These are phyloP conservation scores for Parasteatoda tepidariorum DNA, from an alignment of 1,140 invertebrate species.

Conservation along the genomic window DNA sequence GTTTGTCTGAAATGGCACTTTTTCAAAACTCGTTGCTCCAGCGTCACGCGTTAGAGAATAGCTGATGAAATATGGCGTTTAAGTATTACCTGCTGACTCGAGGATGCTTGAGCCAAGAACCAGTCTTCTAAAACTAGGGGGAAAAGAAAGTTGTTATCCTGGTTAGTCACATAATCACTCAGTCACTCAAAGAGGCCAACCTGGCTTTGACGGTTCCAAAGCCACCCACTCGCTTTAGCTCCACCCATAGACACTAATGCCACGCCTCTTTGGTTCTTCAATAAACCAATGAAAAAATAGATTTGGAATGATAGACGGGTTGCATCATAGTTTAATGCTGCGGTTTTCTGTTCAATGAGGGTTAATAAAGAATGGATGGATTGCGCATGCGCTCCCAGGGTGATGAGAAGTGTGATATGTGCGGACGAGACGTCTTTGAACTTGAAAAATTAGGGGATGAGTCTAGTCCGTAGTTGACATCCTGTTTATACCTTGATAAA, in stretches of 20 bases:
- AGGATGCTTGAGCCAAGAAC: constrained; percentile 32
- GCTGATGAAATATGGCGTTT: constrained; percentile 55
- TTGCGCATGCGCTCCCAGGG: not conserved
- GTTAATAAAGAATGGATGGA: not conserved
- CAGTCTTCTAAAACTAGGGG: constrained; percentile 32
- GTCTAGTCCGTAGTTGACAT: constrained; percentile 35
- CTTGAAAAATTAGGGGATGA: constrained; percentile 55
- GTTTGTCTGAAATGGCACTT: constrained; percentile 1
- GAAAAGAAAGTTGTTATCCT: constrained; percentile 59
- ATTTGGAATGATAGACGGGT: constrained; percentile 19
- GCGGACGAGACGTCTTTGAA: constrained; percentile 53
- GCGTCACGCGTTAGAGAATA: constrained; percentile 38
- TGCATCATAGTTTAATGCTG: constrained; percentile 12
- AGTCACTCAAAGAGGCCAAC: constrained; percentile 60
- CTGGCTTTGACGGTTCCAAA: constrained; percentile 46
- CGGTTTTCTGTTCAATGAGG: constrained; percentile 8
- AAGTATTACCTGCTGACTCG: constrained; percentile 35
- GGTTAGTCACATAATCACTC: constrained; percentile 60
- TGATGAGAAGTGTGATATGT: constrained; percentile 24
- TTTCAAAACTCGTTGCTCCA: constrained; percentile 29
- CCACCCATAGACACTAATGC: constrained; percentile 2
- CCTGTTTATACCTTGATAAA: constrained; percentile 52
- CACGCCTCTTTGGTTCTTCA: not conserved
- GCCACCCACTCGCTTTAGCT: not conserved
- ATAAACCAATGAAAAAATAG: not conserved